phyloP scores from a whole-genome alignment of 2,888 invertebrate species.

The Eupithecia vulgata region DNA sequence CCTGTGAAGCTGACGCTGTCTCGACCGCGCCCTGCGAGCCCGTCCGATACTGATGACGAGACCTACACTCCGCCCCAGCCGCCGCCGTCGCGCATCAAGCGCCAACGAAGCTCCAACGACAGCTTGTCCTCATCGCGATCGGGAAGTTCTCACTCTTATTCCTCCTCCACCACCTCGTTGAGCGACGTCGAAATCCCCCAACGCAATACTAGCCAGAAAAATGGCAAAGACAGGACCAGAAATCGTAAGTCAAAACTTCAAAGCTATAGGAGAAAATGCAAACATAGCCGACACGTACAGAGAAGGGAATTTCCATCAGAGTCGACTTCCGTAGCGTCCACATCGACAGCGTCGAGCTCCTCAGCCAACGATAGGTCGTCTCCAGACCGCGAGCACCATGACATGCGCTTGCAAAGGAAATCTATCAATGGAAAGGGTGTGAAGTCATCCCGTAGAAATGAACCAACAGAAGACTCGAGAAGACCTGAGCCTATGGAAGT shows the following conservation, averaged over 20 bases:
- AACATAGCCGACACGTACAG: constrained; percentile 25
- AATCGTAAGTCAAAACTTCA: neutral
- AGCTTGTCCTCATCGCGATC: constrained; percentile 30
- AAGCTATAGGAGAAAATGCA: constrained; percentile 5
- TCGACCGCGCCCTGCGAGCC: constrained; percentile 43
- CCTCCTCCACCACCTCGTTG: constrained; percentile 11
- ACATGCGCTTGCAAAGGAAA: constrained; percentile 32
- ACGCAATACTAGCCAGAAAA: neutral
- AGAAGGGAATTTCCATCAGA: constrained; percentile 11
- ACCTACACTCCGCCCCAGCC: constrained; percentile 47
- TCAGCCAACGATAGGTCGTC: neutral
- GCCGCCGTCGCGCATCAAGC: constrained; percentile 33
- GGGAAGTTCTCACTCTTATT: constrained; percentile 2
- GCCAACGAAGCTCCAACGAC: constrained; percentile 20
- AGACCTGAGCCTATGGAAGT: constrained; percentile 4
- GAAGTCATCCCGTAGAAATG: constrained; percentile 30
- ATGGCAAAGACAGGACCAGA: neutral
- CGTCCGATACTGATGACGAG: constrained; percentile 42
- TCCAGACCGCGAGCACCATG: constrained; percentile 19
- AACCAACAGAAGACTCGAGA: neutral
- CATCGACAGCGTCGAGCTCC: constrained; percentile 5
- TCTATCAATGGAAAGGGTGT: constrained; percentile 41
- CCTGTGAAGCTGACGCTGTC: constrained; percentile 62
- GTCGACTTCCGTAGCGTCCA: constrained; percentile 32
- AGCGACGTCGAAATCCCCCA: neutral